Conservation (phyloP, 2,888 invertebrate genomes). For the Germaria angustata region DNA sequence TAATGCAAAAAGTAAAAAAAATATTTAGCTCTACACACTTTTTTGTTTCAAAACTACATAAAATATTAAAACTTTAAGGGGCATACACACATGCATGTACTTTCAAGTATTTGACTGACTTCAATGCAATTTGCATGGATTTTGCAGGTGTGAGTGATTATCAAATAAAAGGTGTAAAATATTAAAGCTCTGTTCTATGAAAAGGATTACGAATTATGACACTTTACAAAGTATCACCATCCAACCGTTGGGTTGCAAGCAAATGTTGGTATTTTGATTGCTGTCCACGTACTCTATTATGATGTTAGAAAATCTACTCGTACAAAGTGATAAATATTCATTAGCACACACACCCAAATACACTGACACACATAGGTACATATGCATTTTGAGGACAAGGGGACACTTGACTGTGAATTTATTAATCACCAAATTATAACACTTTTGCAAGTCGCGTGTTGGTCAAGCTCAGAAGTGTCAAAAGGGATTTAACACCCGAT, state of each 20-base stretch:
- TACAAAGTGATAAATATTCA: conserved; percentile 54
- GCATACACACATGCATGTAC: background rate
- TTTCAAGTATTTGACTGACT: background rate
- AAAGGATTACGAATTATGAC: conserved; percentile 78
- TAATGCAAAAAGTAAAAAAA: conserved; percentile 15
- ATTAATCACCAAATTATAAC: conserved; percentile 58
- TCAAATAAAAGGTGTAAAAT: conserved; percentile 74
- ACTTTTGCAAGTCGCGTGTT: conserved; percentile 57
- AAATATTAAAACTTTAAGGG: conserved; percentile 1
- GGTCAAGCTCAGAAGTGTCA: conserved; percentile 68
- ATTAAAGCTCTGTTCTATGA: conserved; percentile 44
- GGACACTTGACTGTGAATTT: conserved; percentile 31
- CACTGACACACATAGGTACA: background rate
- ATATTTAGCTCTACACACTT: background rate
- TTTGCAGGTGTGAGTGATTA: conserved; percentile 25
- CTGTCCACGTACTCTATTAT: background rate
- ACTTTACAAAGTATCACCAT: conserved; percentile 68
- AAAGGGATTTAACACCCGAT: conserved; percentile 65
- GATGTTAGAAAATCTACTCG: conserved; percentile 23
- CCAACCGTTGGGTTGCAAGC: conserved; percentile 17
- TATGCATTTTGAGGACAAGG: background rate
- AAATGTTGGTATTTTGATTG: conserved; percentile 8
- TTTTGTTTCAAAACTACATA: conserved; percentile 14
- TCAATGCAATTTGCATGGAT: background rate
- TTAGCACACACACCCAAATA: conserved; percentile 13